Conservation (phyloP, 1,140 invertebrate genomes). For the Bombus sibiricus region DNA sequence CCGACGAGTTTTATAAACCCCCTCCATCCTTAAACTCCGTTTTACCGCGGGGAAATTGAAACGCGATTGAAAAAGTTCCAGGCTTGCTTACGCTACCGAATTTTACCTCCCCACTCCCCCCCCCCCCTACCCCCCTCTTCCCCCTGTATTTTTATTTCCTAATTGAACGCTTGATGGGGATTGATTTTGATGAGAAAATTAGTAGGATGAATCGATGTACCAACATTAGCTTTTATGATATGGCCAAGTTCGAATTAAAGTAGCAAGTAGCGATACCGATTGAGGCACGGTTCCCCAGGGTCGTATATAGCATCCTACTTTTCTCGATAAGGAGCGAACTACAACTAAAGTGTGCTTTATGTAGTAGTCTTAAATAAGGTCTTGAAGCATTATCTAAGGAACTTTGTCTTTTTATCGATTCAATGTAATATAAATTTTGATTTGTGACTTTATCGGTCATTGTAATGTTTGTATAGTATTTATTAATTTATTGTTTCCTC, state of each 20-base stretch:
- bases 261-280: not conserved
- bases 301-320: not conserved
- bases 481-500: no score
- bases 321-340: not conserved
- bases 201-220: not conserved
- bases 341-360: not conserved
- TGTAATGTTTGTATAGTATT: no score
- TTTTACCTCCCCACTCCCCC: fast-evolving
- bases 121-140: no score
- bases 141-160: not conserved
- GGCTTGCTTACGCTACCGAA: not conserved
- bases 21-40: not conserved
- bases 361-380: not conserved
- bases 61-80: slow-evolving; percentile 42
- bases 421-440: not conserved
- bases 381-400: not conserved
- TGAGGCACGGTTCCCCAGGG: not conserved
- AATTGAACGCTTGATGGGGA: not conserved
- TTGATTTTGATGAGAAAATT: not conserved
- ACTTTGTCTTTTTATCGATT: not conserved
- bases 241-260: not conserved
- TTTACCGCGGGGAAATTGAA: slow-evolving; percentile 32
- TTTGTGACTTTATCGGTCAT: not conserved
- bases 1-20: slow-evolving; percentile 34
- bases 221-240: not conserved